Evolutionary conservation across 2,888 invertebrate species (phyloP).

Genomic region (Epirrita christyi): DNA sequence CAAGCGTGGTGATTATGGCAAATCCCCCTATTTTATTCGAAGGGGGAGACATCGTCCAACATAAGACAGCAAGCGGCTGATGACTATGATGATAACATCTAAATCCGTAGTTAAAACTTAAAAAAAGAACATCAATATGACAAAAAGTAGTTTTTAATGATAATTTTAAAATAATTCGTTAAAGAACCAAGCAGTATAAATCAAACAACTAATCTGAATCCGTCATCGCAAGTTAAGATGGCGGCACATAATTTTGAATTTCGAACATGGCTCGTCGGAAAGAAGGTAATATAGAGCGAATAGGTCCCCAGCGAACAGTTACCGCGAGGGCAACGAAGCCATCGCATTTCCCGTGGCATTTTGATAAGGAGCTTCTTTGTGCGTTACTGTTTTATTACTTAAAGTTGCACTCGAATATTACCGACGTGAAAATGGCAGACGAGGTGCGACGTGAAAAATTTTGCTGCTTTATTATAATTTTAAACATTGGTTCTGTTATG

Average conservation of each 20-base stretch:
- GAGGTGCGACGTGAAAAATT: slow-evolving; percentile 30
- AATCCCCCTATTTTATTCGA: too few relatives aligned
- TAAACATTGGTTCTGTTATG: slow-evolving; percentile 38
- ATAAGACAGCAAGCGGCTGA: too few relatives aligned
- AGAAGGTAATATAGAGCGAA: slow-evolving; percentile 64
- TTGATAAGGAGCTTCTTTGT: slow-evolving; percentile 59
- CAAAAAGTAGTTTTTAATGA: not conserved
- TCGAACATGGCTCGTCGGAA: slow-evolving; percentile 54
- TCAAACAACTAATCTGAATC: slow-evolving; percentile 63
- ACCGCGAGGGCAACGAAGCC: slow-evolving; percentile 51
- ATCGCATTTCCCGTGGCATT: slow-evolving; percentile 61
- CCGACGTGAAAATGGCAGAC: slow-evolving; percentile 43
- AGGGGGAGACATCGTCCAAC: too few relatives aligned
- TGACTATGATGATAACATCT: too few relatives aligned
- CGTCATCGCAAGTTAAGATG: slow-evolving; percentile 70
- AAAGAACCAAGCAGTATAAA: slow-evolving; percentile 25
- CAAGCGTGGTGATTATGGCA: too few relatives aligned
- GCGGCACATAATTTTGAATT: slow-evolving; percentile 64
- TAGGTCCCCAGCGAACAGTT: slow-evolving; percentile 69
- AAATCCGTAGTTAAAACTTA: not conserved
- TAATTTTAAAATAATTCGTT: slow-evolving; percentile 12
- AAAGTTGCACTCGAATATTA: slow-evolving; percentile 45
- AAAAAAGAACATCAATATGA: not conserved
- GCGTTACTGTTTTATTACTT: slow-evolving; percentile 53
- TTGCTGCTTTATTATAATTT: slow-evolving; percentile 40